phyloP scores from a whole-genome alignment of 1,140 invertebrate genomes.

The Homalodisca vitripennis region DNA sequence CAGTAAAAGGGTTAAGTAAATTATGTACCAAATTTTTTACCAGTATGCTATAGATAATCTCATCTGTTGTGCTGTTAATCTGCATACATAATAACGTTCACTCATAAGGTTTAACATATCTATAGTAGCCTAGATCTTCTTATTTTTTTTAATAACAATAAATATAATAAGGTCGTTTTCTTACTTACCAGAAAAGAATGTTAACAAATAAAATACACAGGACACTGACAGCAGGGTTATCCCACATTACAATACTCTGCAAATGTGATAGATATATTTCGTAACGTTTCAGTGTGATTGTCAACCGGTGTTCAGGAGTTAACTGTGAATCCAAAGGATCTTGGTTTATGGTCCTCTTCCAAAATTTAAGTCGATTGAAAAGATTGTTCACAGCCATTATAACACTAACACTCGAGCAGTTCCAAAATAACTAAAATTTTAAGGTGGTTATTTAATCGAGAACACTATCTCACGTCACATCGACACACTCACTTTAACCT shows the following conservation, averaged over 20 bases:
- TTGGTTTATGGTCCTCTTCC: neutral
- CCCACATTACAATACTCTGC: slow-evolving; percentile 32
- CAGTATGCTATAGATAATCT: too few relatives aligned
- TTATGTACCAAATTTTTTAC: too few relatives aligned
- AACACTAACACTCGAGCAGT: neutral
- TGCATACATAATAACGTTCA: too few relatives aligned
- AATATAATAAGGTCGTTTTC: too few relatives aligned
- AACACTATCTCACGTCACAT: neutral
- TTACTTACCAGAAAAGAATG: slow-evolving; percentile 32
- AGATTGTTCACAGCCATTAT: neutral
- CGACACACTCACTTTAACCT: neutral
- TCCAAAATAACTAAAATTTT: neutral
- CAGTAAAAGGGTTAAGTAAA: too few relatives aligned
- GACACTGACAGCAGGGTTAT: slow-evolving; percentile 27
- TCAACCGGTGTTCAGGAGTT: neutral
- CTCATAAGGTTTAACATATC: too few relatives aligned
- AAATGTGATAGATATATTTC: slow-evolving; percentile 27
- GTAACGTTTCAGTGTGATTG: slow-evolving; percentile 23
- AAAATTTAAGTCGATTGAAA: slow-evolving; percentile 13
- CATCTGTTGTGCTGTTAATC: too few relatives aligned
- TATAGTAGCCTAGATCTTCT: too few relatives aligned
- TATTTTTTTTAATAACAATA: too few relatives aligned
- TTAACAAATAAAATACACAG: slow-evolving; percentile 26
- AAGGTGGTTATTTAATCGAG: neutral
- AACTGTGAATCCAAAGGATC: neutral